phyloP scores from a whole-genome alignment of 2,113 vertebrate species.

The Psephotus haematonotus region DNA sequence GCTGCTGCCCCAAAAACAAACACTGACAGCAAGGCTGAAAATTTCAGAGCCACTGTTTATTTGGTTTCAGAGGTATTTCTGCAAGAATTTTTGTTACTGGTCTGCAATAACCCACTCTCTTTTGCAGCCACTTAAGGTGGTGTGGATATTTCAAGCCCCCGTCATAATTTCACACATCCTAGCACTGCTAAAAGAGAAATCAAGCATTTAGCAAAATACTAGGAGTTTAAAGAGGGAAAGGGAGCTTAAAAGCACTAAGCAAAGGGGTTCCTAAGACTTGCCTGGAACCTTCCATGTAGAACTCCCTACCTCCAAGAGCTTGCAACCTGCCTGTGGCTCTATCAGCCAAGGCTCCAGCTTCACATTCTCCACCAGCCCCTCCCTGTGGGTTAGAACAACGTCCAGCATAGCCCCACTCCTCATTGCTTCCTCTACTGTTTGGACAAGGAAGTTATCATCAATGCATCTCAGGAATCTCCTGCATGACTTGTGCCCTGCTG shows the following conservation, averaged over 20 bases:
- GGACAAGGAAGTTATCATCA: background rate
- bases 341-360: background rate
- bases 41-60: background rate
- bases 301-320: background rate
- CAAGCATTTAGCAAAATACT: background rate
- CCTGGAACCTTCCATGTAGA: background rate
- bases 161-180: background rate
- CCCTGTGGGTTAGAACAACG: background rate
- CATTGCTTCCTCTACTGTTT: background rate
- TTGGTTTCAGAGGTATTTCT: background rate
- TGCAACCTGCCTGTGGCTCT: background rate
- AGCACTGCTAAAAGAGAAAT: background rate
- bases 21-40: background rate
- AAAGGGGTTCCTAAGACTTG: background rate
- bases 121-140: background rate
- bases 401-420: background rate
- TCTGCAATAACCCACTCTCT: background rate
- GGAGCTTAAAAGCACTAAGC: background rate
- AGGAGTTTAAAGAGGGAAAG: background rate
- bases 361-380: background rate
- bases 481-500: background rate
- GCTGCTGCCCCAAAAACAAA: constrained; percentile 1
- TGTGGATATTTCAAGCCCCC: background rate
- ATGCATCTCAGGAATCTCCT: background rate
- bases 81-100: background rate